Evolutionary conservation across 2,113 vertebrate species (phyloP).

Genomic region (Panurus biarmicus): DNA sequence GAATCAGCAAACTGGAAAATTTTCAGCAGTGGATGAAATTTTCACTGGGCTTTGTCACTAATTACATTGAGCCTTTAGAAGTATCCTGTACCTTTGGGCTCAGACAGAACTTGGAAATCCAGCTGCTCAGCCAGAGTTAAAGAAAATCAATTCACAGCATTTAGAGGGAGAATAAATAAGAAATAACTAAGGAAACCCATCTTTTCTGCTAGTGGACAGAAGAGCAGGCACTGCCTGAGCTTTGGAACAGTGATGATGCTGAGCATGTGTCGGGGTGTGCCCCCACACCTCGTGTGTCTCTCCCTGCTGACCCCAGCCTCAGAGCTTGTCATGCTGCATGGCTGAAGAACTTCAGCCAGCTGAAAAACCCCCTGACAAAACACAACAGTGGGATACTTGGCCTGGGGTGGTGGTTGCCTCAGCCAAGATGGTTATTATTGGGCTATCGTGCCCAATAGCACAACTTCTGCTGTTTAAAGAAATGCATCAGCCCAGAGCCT

Average conservation of each 20-base stretch:
- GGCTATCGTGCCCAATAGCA: not conserved
- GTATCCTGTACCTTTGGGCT: not conserved
- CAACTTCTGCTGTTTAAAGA: not conserved
- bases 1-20: not conserved
- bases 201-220: not conserved
- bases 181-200: not conserved
- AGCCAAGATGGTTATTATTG: not conserved
- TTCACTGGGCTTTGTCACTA: not conserved
- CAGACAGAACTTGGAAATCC: not conserved
- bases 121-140: not conserved
- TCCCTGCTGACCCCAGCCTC: not conserved
- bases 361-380: not conserved
- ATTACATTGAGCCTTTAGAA: not conserved
- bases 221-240: not conserved
- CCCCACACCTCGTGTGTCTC: not conserved
- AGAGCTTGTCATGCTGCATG: rapidly evolving
- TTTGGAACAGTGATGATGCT: not conserved
- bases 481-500: not conserved
- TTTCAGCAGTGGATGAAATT: not conserved
- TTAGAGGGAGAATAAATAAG: not conserved
- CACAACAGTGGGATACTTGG: not conserved
- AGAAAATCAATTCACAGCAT: not conserved
- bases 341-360: not conserved
- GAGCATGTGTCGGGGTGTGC: rapidly evolving
- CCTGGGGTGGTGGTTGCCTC: not conserved